Base-by-base conservation (phyloP, 2,113 vertebrate species). In the Hoplias malabaricus region DNA sequence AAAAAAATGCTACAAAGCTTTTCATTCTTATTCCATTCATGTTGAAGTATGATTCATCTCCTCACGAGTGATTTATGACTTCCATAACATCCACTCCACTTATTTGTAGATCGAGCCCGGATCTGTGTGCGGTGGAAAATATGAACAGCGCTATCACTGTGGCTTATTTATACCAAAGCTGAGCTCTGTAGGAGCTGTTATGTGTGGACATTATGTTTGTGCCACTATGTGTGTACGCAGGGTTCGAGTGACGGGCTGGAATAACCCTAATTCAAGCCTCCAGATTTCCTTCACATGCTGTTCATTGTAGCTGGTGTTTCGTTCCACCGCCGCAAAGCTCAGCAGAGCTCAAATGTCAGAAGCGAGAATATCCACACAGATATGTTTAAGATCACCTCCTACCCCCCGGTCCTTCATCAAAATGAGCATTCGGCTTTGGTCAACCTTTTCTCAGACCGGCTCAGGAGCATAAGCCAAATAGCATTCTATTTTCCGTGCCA, bases 251-350 rank as follows among this genome's bases (percentile, higher is more conserved):
- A 76, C 80, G 29, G 38, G 21, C 57, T 73, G 69, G 66, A 81
- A 69, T 82, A 73, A 57, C 66, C 61, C 78, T 62, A n/a, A 14
- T 48, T 70, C 48, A 53, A 46, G 23, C 29, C 46, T 33, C 56
- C 13, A 70, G 23, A 57, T 70, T 57, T 74, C 69, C 48, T 50
- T 73, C 56, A 63, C 67, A 75, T 80, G 70, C 67, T 40, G 34
- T 29, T 63, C 73, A 83, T 79, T 85, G 83, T 85, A 77, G 53
- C 56, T 29, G 54, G 59, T 46, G 80, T 82, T 73, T 82, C 82
- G 77, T 82, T 82, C 80, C 62, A 73, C 42, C 67, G 72, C 68
- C 61, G 36, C 59, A 77, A 73, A 50, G 73, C 54, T 71, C 69
- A 40, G 56, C 21, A 57, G 80, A 78, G 75, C 72, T 85, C 75